Evolutionary conservation across 2,888 invertebrate genomes (phyloP), one percentile per base, ranked within the genome.

Genomic region (Reticulitermes lucifugus): DNA sequence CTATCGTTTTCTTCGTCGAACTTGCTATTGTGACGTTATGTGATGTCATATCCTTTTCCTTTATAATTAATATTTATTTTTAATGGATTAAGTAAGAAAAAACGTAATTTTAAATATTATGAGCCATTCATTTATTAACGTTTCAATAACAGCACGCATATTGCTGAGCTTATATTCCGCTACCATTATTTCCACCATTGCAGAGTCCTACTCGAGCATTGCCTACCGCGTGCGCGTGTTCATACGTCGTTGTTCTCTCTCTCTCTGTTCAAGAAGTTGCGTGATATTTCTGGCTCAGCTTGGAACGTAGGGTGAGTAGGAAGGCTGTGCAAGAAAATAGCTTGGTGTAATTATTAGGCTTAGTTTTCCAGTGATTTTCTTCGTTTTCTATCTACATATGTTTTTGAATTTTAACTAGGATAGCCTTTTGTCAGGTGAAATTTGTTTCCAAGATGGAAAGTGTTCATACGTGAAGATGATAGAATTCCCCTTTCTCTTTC

Each of bases 401-500:
- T 9, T 21, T 73, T 14, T 18, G 35, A 41, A 21, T 18, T 4
- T 41, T 73, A 73, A 35, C 41, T 41, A 5, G 35, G 5, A 25
- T 18, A 35, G 21, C 14, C 10, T 73, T 41, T 41, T 3, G 41
- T 73, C 21, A 12, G 73, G 14, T 73, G 7, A 35, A 46, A 12
- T 73, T 41, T 41, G 35, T 73, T 41, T 73, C 73, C 73, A 73
- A 73, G 73, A 73, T 77, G 77, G 46, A 77, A 77, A 77, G 77
- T 77, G n/a, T 46, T 77, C 22, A n/a, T 77, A 46, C 35, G 22
- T 77, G 46, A 77, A 73, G 55, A 79, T 85, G 79, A 83, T 77
- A 65, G 83, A 83, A 83, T 83, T 73, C 70, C 60, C 85, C 79
- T 86, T 86, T 85, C 77, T 85, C 83, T 84, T 85, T 85, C 59